Evolutionary conservation across 2,113 vertebrate species (phyloP).

Genomic region (Triplophysa siluroides): DNA sequence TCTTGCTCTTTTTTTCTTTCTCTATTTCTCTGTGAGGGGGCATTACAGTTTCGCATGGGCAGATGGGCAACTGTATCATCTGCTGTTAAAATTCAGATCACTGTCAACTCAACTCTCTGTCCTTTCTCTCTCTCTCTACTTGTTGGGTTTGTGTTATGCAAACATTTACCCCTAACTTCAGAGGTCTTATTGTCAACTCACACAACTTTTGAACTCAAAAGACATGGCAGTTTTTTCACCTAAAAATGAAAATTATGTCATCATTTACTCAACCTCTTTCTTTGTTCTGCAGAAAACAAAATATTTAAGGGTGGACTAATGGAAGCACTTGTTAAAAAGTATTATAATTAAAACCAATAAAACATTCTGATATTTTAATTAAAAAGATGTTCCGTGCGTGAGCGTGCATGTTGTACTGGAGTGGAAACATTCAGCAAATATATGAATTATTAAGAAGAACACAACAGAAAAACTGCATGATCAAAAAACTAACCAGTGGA

Average conservation of each 20-base stretch:
- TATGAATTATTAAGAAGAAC: slow-evolving; percentile 73
- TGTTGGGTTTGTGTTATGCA: background rate
- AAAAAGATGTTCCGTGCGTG: background rate
- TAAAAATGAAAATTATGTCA: background rate
- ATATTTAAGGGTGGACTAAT: background rate
- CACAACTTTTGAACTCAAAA: background rate
- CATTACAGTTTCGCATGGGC: slow-evolving; percentile 13
- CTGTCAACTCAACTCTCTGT: background rate
- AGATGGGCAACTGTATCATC: slow-evolving; percentile 24
- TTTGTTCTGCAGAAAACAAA: too few species aligned
- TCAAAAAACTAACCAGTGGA: slow-evolving; percentile 65
- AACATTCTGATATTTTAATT: slow-evolving; percentile 2
- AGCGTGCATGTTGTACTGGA: slow-evolving; percentile 36
- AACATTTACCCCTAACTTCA: background rate
- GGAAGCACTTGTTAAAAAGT: background rate
- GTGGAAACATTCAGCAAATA: slow-evolving; percentile 61
- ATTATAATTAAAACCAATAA: slow-evolving; percentile 5
- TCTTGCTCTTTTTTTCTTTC: background rate
- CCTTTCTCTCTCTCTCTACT: background rate
- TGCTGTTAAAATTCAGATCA: slow-evolving; percentile 25
- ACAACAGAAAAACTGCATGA: slow-evolving; percentile 60
- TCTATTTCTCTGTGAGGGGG: background rate
- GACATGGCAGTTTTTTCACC: background rate
- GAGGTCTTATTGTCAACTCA: background rate
- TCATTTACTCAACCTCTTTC: too few species aligned